phyloP scores from a whole-genome alignment of 2,113 vertebrate species.

The Glaucidium brasilianum region DNA sequence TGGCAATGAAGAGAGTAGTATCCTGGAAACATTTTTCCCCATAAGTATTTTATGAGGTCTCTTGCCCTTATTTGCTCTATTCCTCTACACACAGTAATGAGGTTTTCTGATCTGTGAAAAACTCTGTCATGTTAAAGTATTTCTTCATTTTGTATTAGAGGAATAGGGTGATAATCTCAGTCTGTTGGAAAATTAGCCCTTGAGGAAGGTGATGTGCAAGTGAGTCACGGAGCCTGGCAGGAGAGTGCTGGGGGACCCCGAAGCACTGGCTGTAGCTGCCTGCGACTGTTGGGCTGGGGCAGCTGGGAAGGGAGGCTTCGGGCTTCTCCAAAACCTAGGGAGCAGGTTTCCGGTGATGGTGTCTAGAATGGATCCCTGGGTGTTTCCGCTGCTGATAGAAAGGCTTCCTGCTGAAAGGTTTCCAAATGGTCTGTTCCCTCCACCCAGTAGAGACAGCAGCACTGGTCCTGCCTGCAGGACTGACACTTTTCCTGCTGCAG shows the following conservation, averaged over 20 bases:
- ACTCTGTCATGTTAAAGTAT: not conserved
- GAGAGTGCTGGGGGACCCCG: not conserved
- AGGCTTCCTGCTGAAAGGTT: not conserved
- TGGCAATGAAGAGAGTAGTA: not conserved
- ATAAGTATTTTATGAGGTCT: not conserved
- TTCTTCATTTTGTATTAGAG: not conserved
- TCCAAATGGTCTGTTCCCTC: not conserved
- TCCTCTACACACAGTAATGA: not conserved
- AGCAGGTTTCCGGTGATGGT: not conserved
- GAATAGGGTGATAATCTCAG: not conserved
- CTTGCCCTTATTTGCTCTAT: not conserved
- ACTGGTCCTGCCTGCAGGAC: not conserved
- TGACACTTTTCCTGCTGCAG: not conserved
- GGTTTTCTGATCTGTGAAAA: not conserved
- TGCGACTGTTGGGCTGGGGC: rapidly evolving
- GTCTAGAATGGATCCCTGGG: not conserved
- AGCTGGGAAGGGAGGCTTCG: not conserved
- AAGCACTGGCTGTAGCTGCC: not conserved
- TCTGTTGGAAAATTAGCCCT: not conserved
- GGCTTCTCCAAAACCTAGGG: not conserved
- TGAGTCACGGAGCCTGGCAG: not conserved
- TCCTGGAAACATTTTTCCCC: not conserved
- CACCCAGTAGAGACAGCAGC: not conserved
- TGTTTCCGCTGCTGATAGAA: not conserved
- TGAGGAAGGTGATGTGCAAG: not conserved